A percentile compares a stretch with the other conserved stretches of the same genome.
Conservation (phyloP, 2,888 invertebrate species). For the Ormyrus rosae region DNA sequence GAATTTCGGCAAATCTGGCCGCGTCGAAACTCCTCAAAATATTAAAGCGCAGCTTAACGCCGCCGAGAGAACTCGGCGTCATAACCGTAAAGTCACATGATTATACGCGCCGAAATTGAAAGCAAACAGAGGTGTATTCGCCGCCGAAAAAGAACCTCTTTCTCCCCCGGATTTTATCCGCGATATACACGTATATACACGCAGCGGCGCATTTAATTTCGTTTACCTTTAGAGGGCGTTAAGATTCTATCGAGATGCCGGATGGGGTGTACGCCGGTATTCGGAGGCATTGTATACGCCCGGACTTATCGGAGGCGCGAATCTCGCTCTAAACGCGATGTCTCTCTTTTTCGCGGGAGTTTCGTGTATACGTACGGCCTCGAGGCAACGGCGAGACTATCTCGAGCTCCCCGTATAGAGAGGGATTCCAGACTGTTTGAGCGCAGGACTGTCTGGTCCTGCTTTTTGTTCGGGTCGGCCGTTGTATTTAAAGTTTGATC, state of each 20-base stretch:
- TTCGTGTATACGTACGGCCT: background rate
- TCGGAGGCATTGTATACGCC: constrained; percentile 70
- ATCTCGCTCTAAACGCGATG: constrained; percentile 70
- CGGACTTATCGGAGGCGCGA: constrained; percentile 67
- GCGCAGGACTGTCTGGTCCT: background rate
- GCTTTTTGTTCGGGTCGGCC: no score
- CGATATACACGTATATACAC: background rate
- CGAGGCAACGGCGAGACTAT: constrained; percentile 4
- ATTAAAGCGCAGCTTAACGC: background rate
- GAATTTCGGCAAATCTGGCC: no score
- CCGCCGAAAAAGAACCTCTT: constrained; percentile 7
- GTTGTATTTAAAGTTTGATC: no score
- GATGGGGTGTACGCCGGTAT: constrained; percentile 62
- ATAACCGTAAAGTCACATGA: background rate
- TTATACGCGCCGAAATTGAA: constrained; percentile 12
- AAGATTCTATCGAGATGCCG: constrained; percentile 72
- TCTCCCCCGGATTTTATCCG: background rate
- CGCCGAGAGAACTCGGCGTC: background rate
- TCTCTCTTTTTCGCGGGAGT: constrained; percentile 57
- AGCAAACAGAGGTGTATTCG: background rate
- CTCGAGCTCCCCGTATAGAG: background rate
- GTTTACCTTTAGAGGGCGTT: constrained; percentile 69
- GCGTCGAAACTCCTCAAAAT: no score
- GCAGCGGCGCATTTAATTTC: constrained; percentile 70
- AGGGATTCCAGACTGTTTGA: constrained; percentile 15